phyloP scores from a whole-genome alignment of 2,888 invertebrate genomes.

The Watsonalla binaria region DNA sequence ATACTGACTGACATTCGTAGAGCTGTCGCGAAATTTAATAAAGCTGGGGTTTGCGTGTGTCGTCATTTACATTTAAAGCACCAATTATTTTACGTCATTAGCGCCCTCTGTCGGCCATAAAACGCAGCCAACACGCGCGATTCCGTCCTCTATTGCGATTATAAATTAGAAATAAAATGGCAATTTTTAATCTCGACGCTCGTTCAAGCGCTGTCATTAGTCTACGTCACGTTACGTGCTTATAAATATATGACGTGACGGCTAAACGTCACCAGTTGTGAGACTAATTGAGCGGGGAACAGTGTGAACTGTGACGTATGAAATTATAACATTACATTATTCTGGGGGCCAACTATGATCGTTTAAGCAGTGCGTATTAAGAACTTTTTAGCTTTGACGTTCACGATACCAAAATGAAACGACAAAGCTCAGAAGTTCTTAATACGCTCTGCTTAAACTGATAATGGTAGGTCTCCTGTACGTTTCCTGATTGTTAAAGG shows the following conservation, averaged over 20 bases:
- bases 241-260: background rate
- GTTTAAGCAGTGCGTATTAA: no score
- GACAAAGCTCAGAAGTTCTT: no score
- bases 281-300: background rate
- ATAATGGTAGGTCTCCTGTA: no score
- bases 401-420: no score
- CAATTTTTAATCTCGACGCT: constrained; percentile 59
- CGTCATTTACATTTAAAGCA: constrained; percentile 78
- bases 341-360: no score
- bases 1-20: constrained; percentile 23
- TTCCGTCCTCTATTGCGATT: constrained; percentile 51
- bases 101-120: constrained; percentile 71
- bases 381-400: no score
- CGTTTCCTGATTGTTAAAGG: no score
- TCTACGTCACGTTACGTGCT: constrained; percentile 16
- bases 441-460: no score
- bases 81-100: constrained; percentile 78
- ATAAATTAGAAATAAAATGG: constrained; percentile 71
- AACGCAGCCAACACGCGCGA: constrained; percentile 72
- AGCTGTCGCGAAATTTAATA: constrained; percentile 66
- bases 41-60: constrained; percentile 63
- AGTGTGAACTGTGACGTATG: background rate
- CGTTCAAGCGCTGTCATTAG: constrained; percentile 27
- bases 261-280: background rate
- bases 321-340: background rate